Base-by-base conservation (phyloP, 2,888 invertebrate genomes). In the Drosophila macrospina region DNA sequence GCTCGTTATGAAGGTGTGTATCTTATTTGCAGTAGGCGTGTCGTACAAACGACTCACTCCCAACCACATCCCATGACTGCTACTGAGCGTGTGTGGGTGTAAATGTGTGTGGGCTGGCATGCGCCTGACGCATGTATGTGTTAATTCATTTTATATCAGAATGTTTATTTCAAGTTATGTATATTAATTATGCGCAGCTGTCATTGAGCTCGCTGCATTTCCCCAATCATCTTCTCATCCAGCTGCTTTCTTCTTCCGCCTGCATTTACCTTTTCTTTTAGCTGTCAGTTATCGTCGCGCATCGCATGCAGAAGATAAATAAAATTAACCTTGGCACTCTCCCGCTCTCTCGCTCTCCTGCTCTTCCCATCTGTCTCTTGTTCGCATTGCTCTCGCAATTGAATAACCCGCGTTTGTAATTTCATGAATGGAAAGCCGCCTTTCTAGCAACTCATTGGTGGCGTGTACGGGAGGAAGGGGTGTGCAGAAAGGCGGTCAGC, bases 1-100 rank as follows among this genome's bases (percentile, higher is more conserved):
- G 93, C 94, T 98, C 92, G 97, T 98, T 86, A 98, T 98, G 98
- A 96, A 96, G 93, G 98, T 98, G 93, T 95, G 97, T 86, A 85
- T 76, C 61, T 69, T 74, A 66, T 79, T 82, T 82, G 75, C 66
- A 67, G 66, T 69, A 64, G 76, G 74, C 76, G 74, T 76, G 60
- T 44, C 60, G 37, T 11, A 45, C 20, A 30, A 1, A 39, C 30
- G 66, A 48, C 60, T 52, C 51, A 55, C 56, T 28, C 51, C 34
- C 30, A 47, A 45, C 30, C 30, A 30, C 13, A 32, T 24, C 7
- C 10, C 36, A 45, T 30, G 48, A 39, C 28, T 39, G 30, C 10
- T 13, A 37, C 28, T 10, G 8, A 24, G 8, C 37, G 13, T 16
- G 7, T 34, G 0, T 24, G 15, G 26, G 26, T n/a, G 5, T 45